Conservation (phyloP, 2,888 invertebrate species). For the Heterodera filipjevi region DNA sequence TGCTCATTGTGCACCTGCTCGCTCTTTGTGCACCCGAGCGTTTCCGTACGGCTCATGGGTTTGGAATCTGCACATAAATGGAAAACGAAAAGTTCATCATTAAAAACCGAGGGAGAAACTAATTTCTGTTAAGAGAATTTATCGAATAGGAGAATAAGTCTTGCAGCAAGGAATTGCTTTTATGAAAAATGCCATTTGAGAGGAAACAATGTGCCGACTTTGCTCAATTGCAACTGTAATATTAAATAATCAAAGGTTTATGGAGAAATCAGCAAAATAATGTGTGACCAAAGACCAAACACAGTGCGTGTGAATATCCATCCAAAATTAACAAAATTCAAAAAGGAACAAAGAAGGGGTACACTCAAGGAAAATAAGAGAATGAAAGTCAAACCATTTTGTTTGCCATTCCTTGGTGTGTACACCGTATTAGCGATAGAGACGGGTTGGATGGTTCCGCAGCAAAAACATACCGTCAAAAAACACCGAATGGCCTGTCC, state of each 20-base stretch:
- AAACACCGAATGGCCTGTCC: neutral
- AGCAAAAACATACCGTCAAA: conserved; percentile 2
- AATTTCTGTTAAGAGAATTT: neutral
- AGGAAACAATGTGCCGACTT: neutral
- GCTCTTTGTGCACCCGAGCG: conserved; percentile 2
- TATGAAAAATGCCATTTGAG: no score
- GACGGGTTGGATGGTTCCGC: neutral
- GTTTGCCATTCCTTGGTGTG: neutral
- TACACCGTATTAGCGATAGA: neutral
- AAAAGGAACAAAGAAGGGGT: neutral
- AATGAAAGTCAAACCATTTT: neutral
- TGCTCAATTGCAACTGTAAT: neutral
- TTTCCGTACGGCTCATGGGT: neutral
- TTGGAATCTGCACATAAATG: conserved; percentile 12
- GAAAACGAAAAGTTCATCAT: neutral
- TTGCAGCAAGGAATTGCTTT: no score
- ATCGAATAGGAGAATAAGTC: no score
- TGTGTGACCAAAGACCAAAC: neutral
- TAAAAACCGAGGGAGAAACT: neutral
- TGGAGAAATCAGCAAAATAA: conserved; percentile 8
- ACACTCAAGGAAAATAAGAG: neutral
- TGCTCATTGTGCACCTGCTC: conserved; percentile 5
- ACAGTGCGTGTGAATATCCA: conserved; percentile 1
- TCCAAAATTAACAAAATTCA: conserved; percentile 1
- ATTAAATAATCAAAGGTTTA: neutral